Base-by-base conservation (phyloP, 2,797 vertebrate species). In the Otolemur crassicaudatus region DNA sequence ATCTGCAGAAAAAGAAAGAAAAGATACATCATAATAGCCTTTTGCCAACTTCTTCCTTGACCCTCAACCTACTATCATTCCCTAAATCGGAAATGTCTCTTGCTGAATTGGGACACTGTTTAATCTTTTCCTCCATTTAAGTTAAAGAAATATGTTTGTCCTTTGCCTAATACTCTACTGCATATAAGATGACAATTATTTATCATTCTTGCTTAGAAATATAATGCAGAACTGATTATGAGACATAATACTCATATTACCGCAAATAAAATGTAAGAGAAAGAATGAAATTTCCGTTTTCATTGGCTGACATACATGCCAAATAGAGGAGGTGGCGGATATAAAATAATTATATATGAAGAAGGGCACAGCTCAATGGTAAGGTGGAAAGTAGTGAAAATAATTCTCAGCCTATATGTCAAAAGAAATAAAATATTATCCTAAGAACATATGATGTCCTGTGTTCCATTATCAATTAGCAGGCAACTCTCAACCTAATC, bases 71-170 rank as follows among this genome's bases (percentile, higher is more conserved):
- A 43, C 22, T 9, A 7, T 22, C 84, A 58, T 90, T 85, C 46
- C 22, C 77, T 79, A 95, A 91, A 90, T 19, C 40, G 7, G n/a
- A 94, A 96, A 81, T 91, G 27, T 65, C 37, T 95, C 80, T 73
- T 73, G 40, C 58, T 77, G 60, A 90, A 81, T 63, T 49, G 83
- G 27, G 40, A 73, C 27, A 91, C 23, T 93, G 22, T 56, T 85
- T 83, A 49, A 29, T 89, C 86, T 92, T 75, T 87, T 31, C 58
- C 20, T 91, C 40, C n/a, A 67, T 76, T 84, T 85, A 49, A 82
- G 75, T 37, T 16, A 96, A 94, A 85, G n/a, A 60, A 76, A 87
- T 2, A 5, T 10, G 77, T 89, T 85, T 85, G 25, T 86, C 34
- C 70, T 85, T 87, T 95, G 69, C 82, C 85, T 93, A 73, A 69